Percentiles rank a stretch among this genome's conserved stretches.
Conservation (phyloP, 2,113 vertebrate species). For the Tachysurus vachellii region DNA sequence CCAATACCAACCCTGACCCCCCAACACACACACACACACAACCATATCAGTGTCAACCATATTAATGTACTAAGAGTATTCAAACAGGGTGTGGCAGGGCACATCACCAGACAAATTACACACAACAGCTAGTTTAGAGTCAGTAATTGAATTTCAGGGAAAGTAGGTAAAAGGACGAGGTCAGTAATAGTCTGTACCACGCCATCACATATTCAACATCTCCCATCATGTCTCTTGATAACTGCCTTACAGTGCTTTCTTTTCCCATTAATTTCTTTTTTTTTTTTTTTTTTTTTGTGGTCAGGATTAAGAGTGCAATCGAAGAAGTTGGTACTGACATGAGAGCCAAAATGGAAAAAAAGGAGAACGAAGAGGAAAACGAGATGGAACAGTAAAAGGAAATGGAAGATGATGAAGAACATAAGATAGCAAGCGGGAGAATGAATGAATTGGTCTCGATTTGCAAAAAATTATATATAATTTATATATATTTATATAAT, state of each 20-base stretch:
- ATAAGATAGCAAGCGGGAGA: background rate
- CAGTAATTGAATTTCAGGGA: background rate
- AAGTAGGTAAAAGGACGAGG: background rate
- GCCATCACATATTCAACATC: background rate
- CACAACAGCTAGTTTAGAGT: background rate
- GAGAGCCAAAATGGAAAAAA: background rate
- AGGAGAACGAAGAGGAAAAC: background rate
- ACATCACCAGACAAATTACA: background rate
- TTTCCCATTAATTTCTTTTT: background rate
- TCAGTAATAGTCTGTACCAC: background rate
- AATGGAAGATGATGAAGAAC: background rate
- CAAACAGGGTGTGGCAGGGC: background rate
- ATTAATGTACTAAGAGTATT: background rate
- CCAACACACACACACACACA: background rate
- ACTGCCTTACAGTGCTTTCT: background rate
- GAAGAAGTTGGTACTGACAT: slow-evolving; percentile 7
- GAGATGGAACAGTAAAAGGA: background rate
- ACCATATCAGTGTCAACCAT: background rate
- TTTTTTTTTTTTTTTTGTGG: background rate
- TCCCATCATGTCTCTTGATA: background rate
- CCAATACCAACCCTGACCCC: no score
- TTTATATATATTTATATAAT: no score
- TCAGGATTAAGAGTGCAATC: slow-evolving; percentile 21
- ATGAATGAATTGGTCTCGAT: background rate
- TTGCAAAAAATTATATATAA: background rate